A percentile compares a stretch with the other conserved stretches of the same genome.
Conservation (phyloP, 1,140 invertebrate genomes). For the Ctenoplectra terminalis region DNA sequence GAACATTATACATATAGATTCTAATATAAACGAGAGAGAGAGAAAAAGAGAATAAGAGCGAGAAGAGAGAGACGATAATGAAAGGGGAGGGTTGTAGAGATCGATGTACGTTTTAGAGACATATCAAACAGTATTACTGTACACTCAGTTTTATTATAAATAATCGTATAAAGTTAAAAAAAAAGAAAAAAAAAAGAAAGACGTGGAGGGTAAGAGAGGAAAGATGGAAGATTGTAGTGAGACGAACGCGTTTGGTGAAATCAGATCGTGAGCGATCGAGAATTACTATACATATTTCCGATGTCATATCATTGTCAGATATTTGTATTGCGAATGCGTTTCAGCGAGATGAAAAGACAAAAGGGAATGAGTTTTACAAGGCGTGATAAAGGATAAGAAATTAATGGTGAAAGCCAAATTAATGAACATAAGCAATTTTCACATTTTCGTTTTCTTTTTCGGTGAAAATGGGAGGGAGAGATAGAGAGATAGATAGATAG, state of each 20-base stretch:
- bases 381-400: neutral
- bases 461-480: neutral
- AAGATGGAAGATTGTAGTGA: neutral
- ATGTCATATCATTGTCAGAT: conserved; percentile 76
- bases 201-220: too few relatives aligned
- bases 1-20: conserved; percentile 59
- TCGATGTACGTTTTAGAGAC: conserved; percentile 77
- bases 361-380: neutral
- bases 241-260: neutral
- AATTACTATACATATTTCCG: conserved; percentile 70
- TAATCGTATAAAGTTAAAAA: conserved; percentile 42
- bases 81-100: conserved; percentile 39
- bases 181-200: conserved; percentile 7
- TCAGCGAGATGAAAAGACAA: neutral
- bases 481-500: too few relatives aligned
- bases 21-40: conserved; percentile 65
- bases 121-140: conserved; percentile 83
- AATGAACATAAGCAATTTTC: neutral
- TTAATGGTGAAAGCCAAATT: neutral
- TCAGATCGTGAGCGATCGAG: neutral
- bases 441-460: neutral
- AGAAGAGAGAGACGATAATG: conserved; percentile 5
- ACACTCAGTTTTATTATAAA: conserved; percentile 77
- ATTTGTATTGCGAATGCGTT: neutral
- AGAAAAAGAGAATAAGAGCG: conserved; percentile 25